Evolutionary conservation across 2,888 invertebrate genomes (phyloP).

Genomic region (Agrotis segetum): DNA sequence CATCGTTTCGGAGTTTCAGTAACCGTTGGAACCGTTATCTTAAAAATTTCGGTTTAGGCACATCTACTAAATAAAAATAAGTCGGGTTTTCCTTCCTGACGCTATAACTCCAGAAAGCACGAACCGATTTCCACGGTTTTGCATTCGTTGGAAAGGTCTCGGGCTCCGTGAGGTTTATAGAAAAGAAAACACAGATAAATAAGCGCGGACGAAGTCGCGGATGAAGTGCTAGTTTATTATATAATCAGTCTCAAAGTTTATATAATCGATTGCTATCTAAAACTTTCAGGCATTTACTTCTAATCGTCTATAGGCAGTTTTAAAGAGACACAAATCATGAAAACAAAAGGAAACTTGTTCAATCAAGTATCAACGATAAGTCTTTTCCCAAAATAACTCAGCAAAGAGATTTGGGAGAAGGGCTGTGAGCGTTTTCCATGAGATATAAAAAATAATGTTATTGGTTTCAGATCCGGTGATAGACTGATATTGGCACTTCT

Average conservation of each 20-base stretch:
- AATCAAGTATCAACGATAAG: slow-evolving; percentile 21
- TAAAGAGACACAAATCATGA: neutral
- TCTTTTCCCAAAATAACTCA: slow-evolving; percentile 22
- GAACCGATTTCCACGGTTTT: too few relatives aligned
- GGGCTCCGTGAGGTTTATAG: too few relatives aligned
- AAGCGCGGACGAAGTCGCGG: too few relatives aligned
- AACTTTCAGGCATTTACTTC: neutral
- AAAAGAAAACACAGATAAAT: too few relatives aligned
- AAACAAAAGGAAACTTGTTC: neutral
- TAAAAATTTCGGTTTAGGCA: too few relatives aligned
- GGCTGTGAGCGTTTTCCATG: slow-evolving; percentile 5
- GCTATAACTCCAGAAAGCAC: too few relatives aligned
- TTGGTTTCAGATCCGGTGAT: slow-evolving; percentile 18
- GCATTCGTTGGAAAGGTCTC: too few relatives aligned
- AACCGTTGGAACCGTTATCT: too few relatives aligned
- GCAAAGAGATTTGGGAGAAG: neutral
- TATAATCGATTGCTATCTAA: neutral
- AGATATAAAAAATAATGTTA: slow-evolving; percentile 20
- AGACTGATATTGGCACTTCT: slow-evolving; percentile 3
- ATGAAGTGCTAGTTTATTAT: too few relatives aligned
- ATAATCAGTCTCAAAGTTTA: neutral
- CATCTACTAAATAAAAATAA: too few relatives aligned
- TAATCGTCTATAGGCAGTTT: neutral
- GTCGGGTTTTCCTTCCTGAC: too few relatives aligned
- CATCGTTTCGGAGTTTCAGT: too few relatives aligned